Evolutionary conservation across 2,797 vertebrate genomes (phyloP), one percentile per base, ranked within the genome.

Genomic region (Chloroceryle inda): DNA sequence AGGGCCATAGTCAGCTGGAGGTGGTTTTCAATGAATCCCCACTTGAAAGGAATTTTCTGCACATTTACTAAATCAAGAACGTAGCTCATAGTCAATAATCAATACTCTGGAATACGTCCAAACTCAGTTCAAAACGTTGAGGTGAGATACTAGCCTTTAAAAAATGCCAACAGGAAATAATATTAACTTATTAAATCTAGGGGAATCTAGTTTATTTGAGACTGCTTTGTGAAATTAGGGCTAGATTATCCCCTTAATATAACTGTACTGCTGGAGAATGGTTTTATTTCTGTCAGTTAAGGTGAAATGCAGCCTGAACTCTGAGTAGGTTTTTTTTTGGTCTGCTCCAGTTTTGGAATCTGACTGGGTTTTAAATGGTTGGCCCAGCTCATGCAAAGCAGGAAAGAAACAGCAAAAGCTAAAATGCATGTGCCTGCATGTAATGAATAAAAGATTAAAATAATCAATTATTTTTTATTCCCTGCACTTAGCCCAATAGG

Each of bases 171-270:
- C 24, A 49, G 22, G 37, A 77, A 86, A 86, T 35, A 38, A 91
- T 85, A 88, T 56, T 44, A 85, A 44, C 15, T 47, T 59, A 62
- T 11, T 66, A 50, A 63, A 91, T 69, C 63, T 35, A 61, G 63
- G 56, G 92, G 15, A 33, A 89, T 19, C 10, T 17, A 49, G 35
- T 35, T 80, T 73, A 55, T 81, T 89, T 90, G 62, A 74, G 35
- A 63, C 62, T 71, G 84, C 91, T 44, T 50, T 90, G 85, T 85
- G 45, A 94, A 92, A 92, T 91, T 62, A 92, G 33, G 31, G 69
- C 37, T 61, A 58, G 42, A 40, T 72, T 88, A 24, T 72, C 26
- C 49, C 56, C 35, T 80, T 68, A 82, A 31, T 62, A 16, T 24
- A 88, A 82, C 42, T 38, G 40, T 44, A 29, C 19, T 19, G 24